A percentile compares a stretch with the other conserved stretches of the same genome.
Evolutionary conservation across 2,113 vertebrate species (phyloP).

Genomic region (Paralichthys olivaceus): DNA sequence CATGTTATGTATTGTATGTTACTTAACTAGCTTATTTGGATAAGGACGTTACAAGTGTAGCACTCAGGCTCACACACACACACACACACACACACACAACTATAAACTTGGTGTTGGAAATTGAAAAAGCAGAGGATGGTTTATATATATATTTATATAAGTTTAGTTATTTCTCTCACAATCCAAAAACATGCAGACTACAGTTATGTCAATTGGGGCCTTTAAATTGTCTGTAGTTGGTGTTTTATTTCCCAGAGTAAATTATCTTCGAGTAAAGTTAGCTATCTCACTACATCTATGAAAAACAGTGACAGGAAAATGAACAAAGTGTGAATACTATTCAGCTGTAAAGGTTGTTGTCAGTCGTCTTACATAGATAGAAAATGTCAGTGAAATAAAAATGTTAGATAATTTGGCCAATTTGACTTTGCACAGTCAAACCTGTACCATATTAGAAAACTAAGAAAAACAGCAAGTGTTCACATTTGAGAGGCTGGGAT

Average conservation of each 20-base stretch:
- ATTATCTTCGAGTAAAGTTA: neutral
- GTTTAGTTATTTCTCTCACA: too few relatives aligned
- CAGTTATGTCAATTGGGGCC: too few relatives aligned
- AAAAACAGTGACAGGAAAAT: neutral
- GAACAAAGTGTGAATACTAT: neutral
- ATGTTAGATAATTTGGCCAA: neutral
- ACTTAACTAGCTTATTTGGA: constrained; percentile 35
- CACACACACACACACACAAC: neutral
- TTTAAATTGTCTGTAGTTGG: too few relatives aligned
- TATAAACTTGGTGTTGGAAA: too few relatives aligned
- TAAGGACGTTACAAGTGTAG: neutral
- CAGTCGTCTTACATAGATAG: neutral
- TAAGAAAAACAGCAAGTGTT: too few relatives aligned
- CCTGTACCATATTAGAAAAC: too few relatives aligned
- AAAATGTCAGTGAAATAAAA: neutral
- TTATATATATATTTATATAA: too few relatives aligned
- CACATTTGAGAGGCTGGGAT: too few relatives aligned
- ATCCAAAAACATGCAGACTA: too few relatives aligned
- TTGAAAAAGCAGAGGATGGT: too few relatives aligned
- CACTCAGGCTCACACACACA: neutral
- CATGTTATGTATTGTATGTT: constrained; percentile 47
- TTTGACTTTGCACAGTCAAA: neutral
- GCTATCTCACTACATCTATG: neutral
- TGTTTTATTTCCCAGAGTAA: neutral
- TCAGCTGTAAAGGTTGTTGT: neutral